These are phyloP conservation scores for Nomada ruficornis DNA, from an alignment of 2,888 invertebrate species.

Conservation along the genomic window DNA sequence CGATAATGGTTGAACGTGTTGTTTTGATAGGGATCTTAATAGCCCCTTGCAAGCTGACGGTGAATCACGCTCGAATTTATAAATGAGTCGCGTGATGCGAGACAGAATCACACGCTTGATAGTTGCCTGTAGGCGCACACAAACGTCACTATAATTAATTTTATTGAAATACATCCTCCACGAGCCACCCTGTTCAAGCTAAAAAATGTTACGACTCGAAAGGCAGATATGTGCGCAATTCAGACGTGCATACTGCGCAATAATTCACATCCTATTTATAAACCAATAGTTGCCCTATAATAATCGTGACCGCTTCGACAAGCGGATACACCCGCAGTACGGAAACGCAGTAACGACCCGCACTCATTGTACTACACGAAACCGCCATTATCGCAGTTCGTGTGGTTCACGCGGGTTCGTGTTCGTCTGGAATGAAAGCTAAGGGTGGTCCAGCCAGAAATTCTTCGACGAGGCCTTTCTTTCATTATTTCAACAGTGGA, in stretches of 20 bases:
- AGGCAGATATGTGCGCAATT: neutral
- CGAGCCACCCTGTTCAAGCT: too few species aligned
- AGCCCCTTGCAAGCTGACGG: too few species aligned
- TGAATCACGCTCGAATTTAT: too few species aligned
- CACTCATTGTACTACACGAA: constrained; percentile 64
- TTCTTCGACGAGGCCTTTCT: constrained; percentile 16
- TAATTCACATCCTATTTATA: neutral
- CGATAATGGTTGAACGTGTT: too few species aligned
- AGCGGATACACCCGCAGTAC: constrained; percentile 9
- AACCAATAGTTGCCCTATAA: constrained; percentile 27
- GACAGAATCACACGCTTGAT: too few species aligned
- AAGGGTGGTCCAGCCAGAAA: constrained; percentile 20
- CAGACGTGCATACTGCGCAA: constrained; percentile 5
- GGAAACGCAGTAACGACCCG: constrained; percentile 34
- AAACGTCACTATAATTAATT: too few species aligned
- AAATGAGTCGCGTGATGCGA: too few species aligned
- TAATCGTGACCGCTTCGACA: constrained; percentile 19
- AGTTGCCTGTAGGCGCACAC: too few species aligned
- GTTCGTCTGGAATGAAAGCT: constrained; percentile 1
- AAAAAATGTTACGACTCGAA: neutral
- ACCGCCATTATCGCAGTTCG: constrained; percentile 71
- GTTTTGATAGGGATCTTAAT: too few species aligned
- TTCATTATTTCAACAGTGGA: neutral
- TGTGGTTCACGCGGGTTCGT: constrained; percentile 22
- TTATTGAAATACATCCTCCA: too few species aligned